These are phyloP conservation scores for Parapsyche elsis DNA, from an alignment of 1,140 invertebrate species.

Conservation along the genomic window DNA sequence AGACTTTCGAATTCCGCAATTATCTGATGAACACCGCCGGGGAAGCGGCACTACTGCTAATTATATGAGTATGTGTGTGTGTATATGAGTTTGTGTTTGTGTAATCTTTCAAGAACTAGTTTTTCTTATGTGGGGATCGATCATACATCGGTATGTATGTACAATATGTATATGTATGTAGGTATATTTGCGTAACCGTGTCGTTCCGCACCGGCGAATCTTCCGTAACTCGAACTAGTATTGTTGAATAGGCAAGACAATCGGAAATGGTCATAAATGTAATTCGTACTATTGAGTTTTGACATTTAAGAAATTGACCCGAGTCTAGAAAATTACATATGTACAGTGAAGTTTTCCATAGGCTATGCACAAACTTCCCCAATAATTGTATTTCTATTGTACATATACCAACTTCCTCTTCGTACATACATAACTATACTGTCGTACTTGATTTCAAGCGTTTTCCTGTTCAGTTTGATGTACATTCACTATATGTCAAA, in stretches of 20 bases:
- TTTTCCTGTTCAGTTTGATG: no score
- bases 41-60: slow-evolving; percentile 11
- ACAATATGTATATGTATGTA: background rate
- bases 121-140: slow-evolving; percentile 25
- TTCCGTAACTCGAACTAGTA: slow-evolving; percentile 20
- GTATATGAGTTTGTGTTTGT: background rate
- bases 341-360: no score
- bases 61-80: background rate
- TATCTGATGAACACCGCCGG: slow-evolving; percentile 40
- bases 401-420: no score
- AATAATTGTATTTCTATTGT: no score
- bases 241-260: slow-evolving; percentile 2
- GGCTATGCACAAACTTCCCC: no score
- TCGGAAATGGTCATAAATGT: background rate
- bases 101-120: slow-evolving; percentile 37
- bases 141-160: no score
- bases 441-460: no score
- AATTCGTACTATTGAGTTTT: background rate
- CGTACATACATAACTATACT: no score
- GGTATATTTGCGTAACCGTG: slow-evolving; percentile 36
- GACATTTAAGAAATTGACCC: no score
- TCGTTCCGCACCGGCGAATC: slow-evolving; percentile 32
- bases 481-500: no score
- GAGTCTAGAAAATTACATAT: no score
- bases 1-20: slow-evolving; percentile 48